Evolutionary conservation across 2,797 vertebrate genomes (phyloP).

Genomic region (Notamacropus eugenii): DNA sequence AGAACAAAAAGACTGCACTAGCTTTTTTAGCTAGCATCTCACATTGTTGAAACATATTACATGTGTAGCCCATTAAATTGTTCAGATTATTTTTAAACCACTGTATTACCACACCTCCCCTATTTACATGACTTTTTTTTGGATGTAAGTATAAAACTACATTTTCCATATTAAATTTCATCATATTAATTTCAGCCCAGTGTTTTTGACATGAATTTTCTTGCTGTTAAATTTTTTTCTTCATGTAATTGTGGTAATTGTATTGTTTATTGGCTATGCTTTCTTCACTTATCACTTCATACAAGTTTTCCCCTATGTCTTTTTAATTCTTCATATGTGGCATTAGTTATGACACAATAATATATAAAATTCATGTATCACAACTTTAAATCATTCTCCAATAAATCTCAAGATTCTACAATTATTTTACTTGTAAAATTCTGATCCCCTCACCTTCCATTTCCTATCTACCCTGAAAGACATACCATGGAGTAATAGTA

Average conservation of each 20-base stretch:
- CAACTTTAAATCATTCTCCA: background rate
- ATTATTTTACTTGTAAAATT: too few species aligned
- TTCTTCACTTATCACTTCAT: background rate
- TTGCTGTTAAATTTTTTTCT: background rate
- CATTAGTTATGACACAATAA: background rate
- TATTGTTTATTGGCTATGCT: background rate
- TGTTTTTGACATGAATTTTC: too few species aligned
- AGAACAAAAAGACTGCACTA: too few species aligned
- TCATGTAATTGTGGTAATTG: background rate
- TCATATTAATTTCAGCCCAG: background rate
- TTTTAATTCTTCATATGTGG: background rate
- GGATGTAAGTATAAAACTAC: too few species aligned
- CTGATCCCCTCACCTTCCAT: too few species aligned
- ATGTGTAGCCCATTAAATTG: background rate
- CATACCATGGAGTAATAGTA: too few species aligned
- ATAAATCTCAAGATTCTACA: background rate
- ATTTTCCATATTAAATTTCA: background rate
- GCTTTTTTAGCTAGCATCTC: background rate
- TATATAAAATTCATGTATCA: background rate
- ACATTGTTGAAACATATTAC: background rate
- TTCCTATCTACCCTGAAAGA: too few species aligned
- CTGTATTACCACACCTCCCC: too few species aligned
- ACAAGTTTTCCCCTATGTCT: background rate
- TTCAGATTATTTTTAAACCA: background rate
- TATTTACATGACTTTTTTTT: background rate